Evolutionary conservation across 1,140 invertebrate species (phyloP).

Genomic region (Plectrocnemia conspersa): DNA sequence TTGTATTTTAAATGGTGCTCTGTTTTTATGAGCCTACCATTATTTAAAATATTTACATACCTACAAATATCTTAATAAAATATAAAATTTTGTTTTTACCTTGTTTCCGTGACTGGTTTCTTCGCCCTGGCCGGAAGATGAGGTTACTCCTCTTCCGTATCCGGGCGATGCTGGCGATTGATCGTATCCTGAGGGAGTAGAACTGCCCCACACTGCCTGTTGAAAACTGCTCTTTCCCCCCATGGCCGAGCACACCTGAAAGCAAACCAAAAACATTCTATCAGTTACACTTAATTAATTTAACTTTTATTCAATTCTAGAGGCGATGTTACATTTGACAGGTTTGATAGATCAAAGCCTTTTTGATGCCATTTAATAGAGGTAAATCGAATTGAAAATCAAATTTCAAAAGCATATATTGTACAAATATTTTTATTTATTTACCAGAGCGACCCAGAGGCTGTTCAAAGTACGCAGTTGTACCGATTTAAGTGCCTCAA

Average conservation of each 20-base stretch:
- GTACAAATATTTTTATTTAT: too few relatives aligned
- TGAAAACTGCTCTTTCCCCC: constrained; percentile 23
- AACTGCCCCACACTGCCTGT: constrained; percentile 32
- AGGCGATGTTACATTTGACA: too few relatives aligned
- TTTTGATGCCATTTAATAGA: too few relatives aligned
- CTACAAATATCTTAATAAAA: background rate
- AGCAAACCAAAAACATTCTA: constrained; percentile 11
- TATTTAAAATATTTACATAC: background rate
- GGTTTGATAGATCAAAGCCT: too few relatives aligned
- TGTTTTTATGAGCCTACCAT: too few relatives aligned
- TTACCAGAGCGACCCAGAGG: too few relatives aligned
- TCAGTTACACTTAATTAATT: background rate
- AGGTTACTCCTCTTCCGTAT: constrained; percentile 20
- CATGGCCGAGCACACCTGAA: constrained; percentile 17
- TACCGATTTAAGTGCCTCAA: too few relatives aligned
- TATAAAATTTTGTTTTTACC: constrained; percentile 21
- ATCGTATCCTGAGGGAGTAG: constrained; percentile 30
- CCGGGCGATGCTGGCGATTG: constrained; percentile 16
- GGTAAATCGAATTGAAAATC: too few relatives aligned
- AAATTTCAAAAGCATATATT: too few relatives aligned
- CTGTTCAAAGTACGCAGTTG: too few relatives aligned
- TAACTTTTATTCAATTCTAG: too few relatives aligned
- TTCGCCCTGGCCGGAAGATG: constrained; percentile 23
- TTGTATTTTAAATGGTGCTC: too few relatives aligned
- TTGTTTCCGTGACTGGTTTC: constrained; percentile 19